Evolutionary conservation across 2,113 vertebrate genomes (phyloP).

Genomic region (Eulemur macaco): DNA sequence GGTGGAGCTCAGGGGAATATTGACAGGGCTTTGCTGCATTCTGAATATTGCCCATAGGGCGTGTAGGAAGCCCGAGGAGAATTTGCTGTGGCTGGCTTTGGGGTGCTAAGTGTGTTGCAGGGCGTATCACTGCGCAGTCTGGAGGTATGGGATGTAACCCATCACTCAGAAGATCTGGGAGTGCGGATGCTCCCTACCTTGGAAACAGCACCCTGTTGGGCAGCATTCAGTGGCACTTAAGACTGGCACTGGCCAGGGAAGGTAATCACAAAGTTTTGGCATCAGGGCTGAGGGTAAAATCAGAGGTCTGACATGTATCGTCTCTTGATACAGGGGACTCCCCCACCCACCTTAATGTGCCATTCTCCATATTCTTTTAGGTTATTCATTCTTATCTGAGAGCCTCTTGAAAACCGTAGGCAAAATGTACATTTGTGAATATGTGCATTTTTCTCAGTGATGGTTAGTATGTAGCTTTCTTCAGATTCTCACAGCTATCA

Average conservation of each 20-base stretch:
- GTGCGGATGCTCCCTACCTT: neutral
- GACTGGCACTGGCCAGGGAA: neutral
- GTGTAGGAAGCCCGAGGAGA: neutral
- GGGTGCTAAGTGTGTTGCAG: neutral
- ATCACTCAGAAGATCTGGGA: neutral
- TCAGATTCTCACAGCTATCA: conserved; percentile 3
- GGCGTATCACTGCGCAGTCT: neutral
- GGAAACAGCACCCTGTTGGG: neutral
- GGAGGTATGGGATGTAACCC: neutral
- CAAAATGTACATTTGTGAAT: neutral
- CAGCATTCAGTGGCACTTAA: neutral
- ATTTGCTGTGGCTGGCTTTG: neutral
- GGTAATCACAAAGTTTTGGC: neutral
- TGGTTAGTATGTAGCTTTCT: conserved; percentile 4
- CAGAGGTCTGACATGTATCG: neutral
- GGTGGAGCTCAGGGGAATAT: neutral
- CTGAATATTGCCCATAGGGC: neutral
- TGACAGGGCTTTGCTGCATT: neutral
- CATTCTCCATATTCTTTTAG: neutral
- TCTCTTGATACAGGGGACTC: neutral
- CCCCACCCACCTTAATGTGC: neutral
- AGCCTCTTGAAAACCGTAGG: neutral
- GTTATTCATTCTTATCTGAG: neutral
- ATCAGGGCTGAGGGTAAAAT: neutral
- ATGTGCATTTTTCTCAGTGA: neutral